Base-by-base conservation (phyloP, 2,888 invertebrate genomes). In the Gasteruption jaculator region DNA sequence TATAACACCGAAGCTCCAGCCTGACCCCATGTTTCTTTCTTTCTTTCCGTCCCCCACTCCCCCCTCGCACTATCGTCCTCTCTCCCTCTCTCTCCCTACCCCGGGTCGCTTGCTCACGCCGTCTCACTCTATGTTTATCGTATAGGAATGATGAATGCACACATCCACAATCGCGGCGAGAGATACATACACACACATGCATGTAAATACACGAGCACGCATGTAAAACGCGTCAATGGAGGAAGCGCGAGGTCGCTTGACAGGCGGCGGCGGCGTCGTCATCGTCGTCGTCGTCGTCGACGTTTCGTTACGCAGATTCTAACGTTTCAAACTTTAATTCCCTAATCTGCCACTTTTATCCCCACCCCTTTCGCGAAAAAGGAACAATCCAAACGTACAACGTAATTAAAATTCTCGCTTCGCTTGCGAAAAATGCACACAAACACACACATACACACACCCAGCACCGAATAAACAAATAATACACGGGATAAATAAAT, bases 171-270 rank as follows among this genome's bases (percentile, higher is more conserved):
- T 52, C 52, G 42, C 43, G 45, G 46, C 38, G 33, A 26, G 30
- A 41, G 24, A 12, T 32, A 32, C 20, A 15, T n/a, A 5, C 16
- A 34, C 18, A 4, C 20, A 16, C 32, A 19, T 33, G 15, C 33
- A 20, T 25, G 12, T 16, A 16, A 16, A 14, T 36, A 46, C 29
- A 44, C 41, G 38, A 43, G 43, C 45, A 53, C 54, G 49, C 56
- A 52, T 44, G 45, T n/a, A n/a, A n/a, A n/a, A n/a, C 49, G 50
- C 50, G 52, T 57, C 48, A 54, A 52, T 50, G 57, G 49, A 42
- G 38, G 32, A 37, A 26, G 31, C 43, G 45, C 42, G 47, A 50
- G 49, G 46, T 50, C 53, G 50, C 41, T 52, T 50, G 54, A 58
- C 52, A 53, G 49, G 46, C 52, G 39, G 31, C 39, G 34, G 39